Base-by-base conservation (phyloP, 2,888 invertebrate species). In the Galerucella pusilla region DNA sequence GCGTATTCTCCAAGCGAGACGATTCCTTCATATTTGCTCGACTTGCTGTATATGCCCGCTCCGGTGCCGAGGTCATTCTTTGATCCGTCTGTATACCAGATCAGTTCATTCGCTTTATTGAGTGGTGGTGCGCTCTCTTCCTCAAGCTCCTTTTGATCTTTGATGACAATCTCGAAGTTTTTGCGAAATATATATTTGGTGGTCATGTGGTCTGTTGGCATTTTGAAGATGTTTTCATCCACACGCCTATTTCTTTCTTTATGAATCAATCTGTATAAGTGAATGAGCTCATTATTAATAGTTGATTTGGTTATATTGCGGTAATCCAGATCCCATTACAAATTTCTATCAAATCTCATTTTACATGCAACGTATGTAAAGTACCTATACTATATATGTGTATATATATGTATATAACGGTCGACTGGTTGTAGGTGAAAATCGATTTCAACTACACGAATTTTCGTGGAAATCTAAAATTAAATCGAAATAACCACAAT, bases 401-500 rank as follows among this genome's bases (percentile, higher is more conserved):
- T 42, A 42, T 42, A 42, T 28, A 28, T 28, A 28, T 28, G 6
- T 61, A 28, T 45, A 70, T 45, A 57, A 57, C 7, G 1, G 35
- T 49, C 54, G 49, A 42, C 20, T 59, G 57, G 65, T 65, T 45
- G 59, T 49, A 65, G 49, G 16, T 16, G 66, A 72, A 63, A 66
- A 76, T 76, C 76, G 73, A 73, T 76, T 9, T n/a, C 25, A 49
- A 60, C 70, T 68, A 66, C 74, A 74, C 71, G 70, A 77, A 77
- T 64, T 52, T 77, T 61, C 74, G 57, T 72, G 69, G 72, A 77
- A 72, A 74, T 74, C 65, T 74, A 74, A 77, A 77, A 74, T 74
- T 74, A 74, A 72, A 77, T 77, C 74, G 66, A 69, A 71, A 68
- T 71, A 75, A 69, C 70, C 59, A 73, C 67, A 57, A 74, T 74